Evolutionary conservation across 2,888 invertebrate species (phyloP), one percentile per base, ranked within the genome.

Genomic region (Lobophora halterata): DNA sequence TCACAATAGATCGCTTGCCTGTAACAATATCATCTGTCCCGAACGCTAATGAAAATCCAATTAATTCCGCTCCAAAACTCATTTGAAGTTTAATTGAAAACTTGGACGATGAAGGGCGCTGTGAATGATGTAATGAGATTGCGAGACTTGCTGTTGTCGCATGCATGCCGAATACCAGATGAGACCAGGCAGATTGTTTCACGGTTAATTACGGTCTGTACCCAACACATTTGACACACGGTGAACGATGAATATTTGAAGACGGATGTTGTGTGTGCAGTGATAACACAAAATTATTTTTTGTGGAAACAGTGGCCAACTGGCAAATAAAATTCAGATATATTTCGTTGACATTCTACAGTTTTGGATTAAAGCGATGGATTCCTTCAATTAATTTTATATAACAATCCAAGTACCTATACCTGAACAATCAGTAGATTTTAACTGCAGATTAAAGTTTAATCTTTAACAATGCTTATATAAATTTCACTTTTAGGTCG

Each of bases 81-180:
- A 82, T 85, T 83, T 67, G 74, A 85, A 86, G 81, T 86, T 86
- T 83, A 86, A 85, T 86, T 85, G 83, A 86, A 86, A 86, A 81
- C 79, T 83, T 76, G 66, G 60, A 58, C 64, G 68, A 55, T 64
- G 69, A 71, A 57, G 75, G 71, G 74, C 67, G 71, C 40, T 52
- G 73, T 73, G 76, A 76, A 76, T 79, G 79, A 79, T 77, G 77
- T 80, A 85, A 85, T 83, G 80, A 78, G 76, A 80, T 80, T 83
- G 78, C 53, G 32, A 32, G 36, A 27, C 36, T 75, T 79, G 79
- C 75, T 79, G 81, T 79, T 81, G 81, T 79, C 82, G 79, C 73
- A 77, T 81, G 82, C 79, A 75, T 61, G 66, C 56, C 62, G 81
- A 79, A 83, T 83, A 76, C 58, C 65, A 67, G 71, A 83, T 77